A percentile compares a stretch with the other conserved stretches of the same genome.
These are phyloP conservation scores for Matsumyia berberina DNA, from an alignment of 2,888 invertebrate species.

Conservation along the genomic window DNA sequence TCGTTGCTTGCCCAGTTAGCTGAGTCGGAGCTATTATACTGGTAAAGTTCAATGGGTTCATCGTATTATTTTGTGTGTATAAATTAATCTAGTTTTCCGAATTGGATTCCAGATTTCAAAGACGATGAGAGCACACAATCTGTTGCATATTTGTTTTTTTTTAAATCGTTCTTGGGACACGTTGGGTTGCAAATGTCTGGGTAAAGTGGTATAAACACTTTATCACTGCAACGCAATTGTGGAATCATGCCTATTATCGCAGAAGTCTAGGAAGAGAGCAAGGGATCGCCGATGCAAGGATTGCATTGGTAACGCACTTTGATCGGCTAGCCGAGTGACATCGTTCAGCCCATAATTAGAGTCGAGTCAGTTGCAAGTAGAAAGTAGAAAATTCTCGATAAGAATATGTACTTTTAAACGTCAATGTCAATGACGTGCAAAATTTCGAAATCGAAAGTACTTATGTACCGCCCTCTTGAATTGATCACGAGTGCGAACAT, in stretches of 20 bases:
- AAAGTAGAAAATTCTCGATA: background rate
- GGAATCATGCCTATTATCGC: conserved; percentile 24
- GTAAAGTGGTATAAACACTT: conserved; percentile 16
- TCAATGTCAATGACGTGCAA: background rate
- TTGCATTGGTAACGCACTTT: conserved; percentile 28
- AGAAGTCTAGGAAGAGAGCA: conserved; percentile 14
- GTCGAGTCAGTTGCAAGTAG: background rate
- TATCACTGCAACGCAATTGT: conserved; percentile 26
- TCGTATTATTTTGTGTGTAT: conserved; percentile 54
- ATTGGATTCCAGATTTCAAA: conserved; percentile 63
- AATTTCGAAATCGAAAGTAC: background rate
- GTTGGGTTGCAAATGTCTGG: conserved; percentile 40
- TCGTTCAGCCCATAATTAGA: background rate
- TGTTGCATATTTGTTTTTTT: conserved; percentile 30
- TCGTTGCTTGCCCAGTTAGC: conserved; percentile 62
- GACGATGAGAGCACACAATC: conserved; percentile 15
- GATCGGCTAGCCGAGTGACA: conserved; percentile 23
- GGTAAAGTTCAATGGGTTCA: conserved; percentile 67
- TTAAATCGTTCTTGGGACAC: background rate
- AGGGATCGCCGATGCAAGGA: background rate
- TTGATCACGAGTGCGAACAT: too few species aligned
- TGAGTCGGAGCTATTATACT: conserved; percentile 45
- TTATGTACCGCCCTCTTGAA: too few species aligned
- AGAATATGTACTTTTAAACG: background rate
- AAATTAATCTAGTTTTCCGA: conserved; percentile 67